Evolutionary conservation across 2,888 invertebrate genomes (phyloP), one percentile per base, ranked within the genome.

Genomic region (Drosophila aldrichi): DNA sequence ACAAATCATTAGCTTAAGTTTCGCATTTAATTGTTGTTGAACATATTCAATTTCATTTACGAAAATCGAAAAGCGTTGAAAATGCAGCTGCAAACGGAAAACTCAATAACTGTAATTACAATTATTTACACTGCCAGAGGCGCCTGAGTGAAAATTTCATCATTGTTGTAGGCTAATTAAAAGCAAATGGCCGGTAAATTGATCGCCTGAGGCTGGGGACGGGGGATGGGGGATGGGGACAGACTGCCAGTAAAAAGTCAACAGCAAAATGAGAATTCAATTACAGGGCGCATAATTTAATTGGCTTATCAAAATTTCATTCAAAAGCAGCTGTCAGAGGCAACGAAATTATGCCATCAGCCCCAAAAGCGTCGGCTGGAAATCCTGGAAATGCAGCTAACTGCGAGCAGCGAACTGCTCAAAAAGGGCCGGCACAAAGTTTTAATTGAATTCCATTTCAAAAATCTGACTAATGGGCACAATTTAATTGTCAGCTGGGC

Each of bases 361-460:
- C 5, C 12, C 56, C 58, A 25, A 58, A 25, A 46, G 58, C 36
- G 32, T 12, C 49, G 34, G 54, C 36, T 38, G 4, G 40, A 29
- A 52, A 58, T 16, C 57, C 38, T 29, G 29, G 29, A 58, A 48
- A 41, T 70, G 77, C 67, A 70, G 70, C 61, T 51, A 63, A 52
- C 49, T 46, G 25, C 25, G 5, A 25, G 25, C 25, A 25, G 12
- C 34, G 32, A 48, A 20, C 25, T 29, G 41, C 16, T 20, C 57
- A 22, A 56, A 56, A 56, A 55, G 41, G 36, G 40, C 62, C 59
- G 61, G 49, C 56, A 66, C 71, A 86, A 86, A 88, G 71, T 86
- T 86, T 88, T 88, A 86, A 86, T 86, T 86, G 83, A 88, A 88
- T 88, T 86, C 77, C 75, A 71, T 88, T 79, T 76, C 68, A 75